Evolutionary conservation across 2,888 invertebrate species (phyloP).

Genomic region (Epinotia brunnichana): DNA sequence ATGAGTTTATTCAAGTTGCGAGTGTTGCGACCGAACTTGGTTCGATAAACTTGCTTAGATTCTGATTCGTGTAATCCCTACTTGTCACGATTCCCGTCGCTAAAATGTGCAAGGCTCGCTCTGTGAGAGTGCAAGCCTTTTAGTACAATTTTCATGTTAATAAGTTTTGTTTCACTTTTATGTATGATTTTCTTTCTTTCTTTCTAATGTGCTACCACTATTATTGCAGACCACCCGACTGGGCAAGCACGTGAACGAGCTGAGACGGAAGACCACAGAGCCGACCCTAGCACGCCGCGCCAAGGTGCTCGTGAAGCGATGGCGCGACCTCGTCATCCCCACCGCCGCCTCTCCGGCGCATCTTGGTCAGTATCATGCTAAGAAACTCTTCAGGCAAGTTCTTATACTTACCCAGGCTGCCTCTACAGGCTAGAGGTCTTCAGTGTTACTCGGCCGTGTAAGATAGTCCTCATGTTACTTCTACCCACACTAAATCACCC

Average conservation of each 20-base stretch:
- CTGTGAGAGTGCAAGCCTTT: no score
- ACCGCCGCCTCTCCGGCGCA: conserved; percentile 71
- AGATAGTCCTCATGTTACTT: no score
- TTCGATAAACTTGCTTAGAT: no score
- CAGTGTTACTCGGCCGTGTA: no score
- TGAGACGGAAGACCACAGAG: conserved; percentile 93
- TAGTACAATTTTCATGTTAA: background rate
- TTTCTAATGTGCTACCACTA: background rate
- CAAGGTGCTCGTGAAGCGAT: conserved; percentile 95
- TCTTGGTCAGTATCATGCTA: conserved; percentile 59
- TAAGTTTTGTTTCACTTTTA: background rate
- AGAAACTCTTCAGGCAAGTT: background rate
- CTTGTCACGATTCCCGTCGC: no score
- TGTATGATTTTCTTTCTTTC: background rate
- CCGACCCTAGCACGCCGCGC: conserved; percentile 93
- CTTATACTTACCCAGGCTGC: background rate
- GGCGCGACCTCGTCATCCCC: conserved; percentile 94
- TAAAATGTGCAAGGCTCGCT: no score
- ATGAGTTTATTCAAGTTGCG: no score
- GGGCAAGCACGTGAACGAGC: conserved; percentile 96
- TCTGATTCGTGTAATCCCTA: no score
- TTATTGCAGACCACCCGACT: conserved; percentile 93
- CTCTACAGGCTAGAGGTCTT: background rate
- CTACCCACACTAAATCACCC: no score
- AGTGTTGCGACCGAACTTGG: no score